Conservation (phyloP, 2,888 invertebrate species). For the Archips xylosteana region DNA sequence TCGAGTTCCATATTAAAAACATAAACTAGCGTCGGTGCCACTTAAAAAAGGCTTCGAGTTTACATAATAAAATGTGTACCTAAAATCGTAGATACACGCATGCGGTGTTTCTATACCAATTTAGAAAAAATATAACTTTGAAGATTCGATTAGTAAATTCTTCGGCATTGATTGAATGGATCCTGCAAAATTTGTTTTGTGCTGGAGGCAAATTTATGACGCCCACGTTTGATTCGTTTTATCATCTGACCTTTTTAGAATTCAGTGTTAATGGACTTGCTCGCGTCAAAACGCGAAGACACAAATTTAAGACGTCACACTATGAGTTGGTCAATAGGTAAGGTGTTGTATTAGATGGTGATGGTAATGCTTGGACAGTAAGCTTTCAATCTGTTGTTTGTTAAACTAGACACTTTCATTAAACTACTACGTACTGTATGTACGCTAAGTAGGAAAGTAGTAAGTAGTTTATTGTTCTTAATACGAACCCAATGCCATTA, state of each 20-base stretch:
- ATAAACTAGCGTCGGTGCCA: constrained; percentile 61
- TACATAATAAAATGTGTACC: constrained; percentile 32
- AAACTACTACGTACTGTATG: too few relatives aligned
- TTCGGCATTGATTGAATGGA: constrained; percentile 1
- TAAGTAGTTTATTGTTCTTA: too few relatives aligned
- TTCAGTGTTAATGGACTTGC: constrained; percentile 50
- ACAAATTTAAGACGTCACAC: constrained; percentile 7
- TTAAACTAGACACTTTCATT: neutral
- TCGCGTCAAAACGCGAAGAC: neutral
- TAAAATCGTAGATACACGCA: constrained; percentile 15
- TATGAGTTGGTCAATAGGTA: constrained; percentile 6
- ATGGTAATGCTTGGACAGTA: neutral
- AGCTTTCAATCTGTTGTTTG: neutral
- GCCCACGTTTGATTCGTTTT: constrained; percentile 36
- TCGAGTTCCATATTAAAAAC: constrained; percentile 67
- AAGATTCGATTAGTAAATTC: neutral
- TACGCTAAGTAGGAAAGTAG: too few relatives aligned
- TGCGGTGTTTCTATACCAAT: constrained; percentile 21
- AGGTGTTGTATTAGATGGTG: neutral
- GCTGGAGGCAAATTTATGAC: constrained; percentile 32
- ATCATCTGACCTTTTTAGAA: constrained; percentile 42
- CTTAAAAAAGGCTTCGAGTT: constrained; percentile 43
- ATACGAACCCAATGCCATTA: too few relatives aligned
- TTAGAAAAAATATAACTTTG: neutral
- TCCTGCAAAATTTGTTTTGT: constrained; percentile 15